These are phyloP conservation scores for Crioceris asparagi DNA, from an alignment of 2,888 invertebrate species.

Conservation along the genomic window DNA sequence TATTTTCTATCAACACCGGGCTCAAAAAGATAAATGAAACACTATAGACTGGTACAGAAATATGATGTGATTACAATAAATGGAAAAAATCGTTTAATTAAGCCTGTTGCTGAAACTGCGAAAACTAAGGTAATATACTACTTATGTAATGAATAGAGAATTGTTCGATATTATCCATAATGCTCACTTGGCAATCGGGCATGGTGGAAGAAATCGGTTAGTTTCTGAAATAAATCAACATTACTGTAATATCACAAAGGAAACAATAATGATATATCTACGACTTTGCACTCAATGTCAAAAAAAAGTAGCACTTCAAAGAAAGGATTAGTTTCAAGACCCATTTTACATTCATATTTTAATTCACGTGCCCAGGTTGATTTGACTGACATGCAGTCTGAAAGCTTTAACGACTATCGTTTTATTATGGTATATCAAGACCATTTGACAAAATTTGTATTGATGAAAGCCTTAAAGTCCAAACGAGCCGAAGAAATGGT, in stretches of 20 bases:
- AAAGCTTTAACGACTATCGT: conserved; percentile 5
- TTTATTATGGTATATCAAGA: conserved; percentile 2
- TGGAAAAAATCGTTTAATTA: no score
- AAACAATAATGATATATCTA: conserved; percentile 4
- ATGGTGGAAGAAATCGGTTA: no score
- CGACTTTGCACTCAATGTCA: conserved; percentile 1
- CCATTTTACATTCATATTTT: conserved; percentile 8
- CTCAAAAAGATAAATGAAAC: no score
- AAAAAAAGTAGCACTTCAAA: conserved; percentile 3
- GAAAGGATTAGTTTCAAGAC: conserved; percentile 9
- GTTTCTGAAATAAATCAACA: no score
- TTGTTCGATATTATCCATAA: no score
- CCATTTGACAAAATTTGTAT: conserved; percentile 9
- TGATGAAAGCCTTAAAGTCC: conserved; percentile 8
- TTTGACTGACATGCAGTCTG: conserved; percentile 10
- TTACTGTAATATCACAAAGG: conserved; percentile 2
- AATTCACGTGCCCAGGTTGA: conserved; percentile 11
- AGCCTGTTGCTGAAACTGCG: no score
- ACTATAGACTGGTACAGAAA: no score
- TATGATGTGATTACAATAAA: no score
- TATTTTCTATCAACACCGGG: no score
- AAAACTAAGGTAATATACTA: no score
- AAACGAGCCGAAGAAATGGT: conserved; percentile 1
- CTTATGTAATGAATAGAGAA: no score
- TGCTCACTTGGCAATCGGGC: no score